These are phyloP conservation scores for Anolis carolinensis DNA, from an alignment of 2,113 vertebrate genomes.

Conservation along the genomic window DNA sequence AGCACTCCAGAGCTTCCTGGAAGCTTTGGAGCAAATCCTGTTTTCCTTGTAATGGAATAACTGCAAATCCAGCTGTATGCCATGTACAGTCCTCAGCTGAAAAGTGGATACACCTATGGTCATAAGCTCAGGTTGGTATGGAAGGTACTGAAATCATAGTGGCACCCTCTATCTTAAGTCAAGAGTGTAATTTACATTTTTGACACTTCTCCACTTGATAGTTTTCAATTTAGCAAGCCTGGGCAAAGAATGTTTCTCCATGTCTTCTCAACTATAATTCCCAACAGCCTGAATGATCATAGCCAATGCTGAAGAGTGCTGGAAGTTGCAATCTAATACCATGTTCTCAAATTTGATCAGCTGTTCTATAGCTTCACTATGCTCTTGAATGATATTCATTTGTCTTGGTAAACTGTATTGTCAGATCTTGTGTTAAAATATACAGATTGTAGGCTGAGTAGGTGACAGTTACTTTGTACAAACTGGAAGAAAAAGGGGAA, in stretches of 20 bases:
- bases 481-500: background rate
- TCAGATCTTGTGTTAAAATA: slow-evolving; percentile 24
- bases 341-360: background rate
- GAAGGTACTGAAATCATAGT: background rate
- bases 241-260: background rate
- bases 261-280: background rate
- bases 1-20: too few species aligned
- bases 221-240: too few species aligned
- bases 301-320: too few species aligned
- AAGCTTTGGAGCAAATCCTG: too few species aligned
- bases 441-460: slow-evolving; percentile 4
- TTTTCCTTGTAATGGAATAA: too few species aligned
- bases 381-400: background rate
- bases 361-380: background rate
- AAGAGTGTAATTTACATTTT: background rate
- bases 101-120: background rate
- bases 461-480: background rate
- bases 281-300: too few species aligned
- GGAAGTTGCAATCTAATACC: too few species aligned
- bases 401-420: background rate
- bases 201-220: too few species aligned
- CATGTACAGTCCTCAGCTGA: too few species aligned
- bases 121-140: background rate
- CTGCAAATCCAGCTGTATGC: too few species aligned
- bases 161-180: too few species aligned